Evolutionary conservation across 2,888 invertebrate genomes (phyloP), one percentile per base, ranked within the genome.

Genomic region (Ferrisia virgata): DNA sequence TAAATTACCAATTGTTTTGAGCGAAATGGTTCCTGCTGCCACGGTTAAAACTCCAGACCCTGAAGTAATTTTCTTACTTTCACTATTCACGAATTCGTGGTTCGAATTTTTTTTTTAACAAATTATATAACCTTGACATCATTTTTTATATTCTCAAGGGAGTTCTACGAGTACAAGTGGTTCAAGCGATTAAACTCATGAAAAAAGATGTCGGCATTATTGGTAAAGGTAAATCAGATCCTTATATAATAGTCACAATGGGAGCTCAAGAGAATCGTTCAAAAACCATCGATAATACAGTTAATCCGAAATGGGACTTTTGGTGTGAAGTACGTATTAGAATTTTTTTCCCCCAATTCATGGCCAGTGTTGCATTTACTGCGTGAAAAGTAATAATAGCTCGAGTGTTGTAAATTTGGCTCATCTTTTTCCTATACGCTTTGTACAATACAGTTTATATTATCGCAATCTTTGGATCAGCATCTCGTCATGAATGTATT

Each of bases 191-290:
- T 88, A 95, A 99, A 89, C 91, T 99, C 28, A 96, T 97, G 94
- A 98, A 96, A 89, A 97, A 96, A 89, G 99, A 99, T 89, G 94
- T 98, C 79, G 93, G 95, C 72, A 89, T 98, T 87, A 89, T 98
- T 87, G 96, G 96, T 88, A 95, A 95, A 91, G 97, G 98, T 88
- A 98, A 98, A 90, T 98, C 98, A 0, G 99, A 99, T 91, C 99
- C 99, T 3, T 99, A 99, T 89, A 95, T 95, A 78, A 92, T 97
- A 83, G 91, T 96, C 88, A 93, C 93, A 87, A 96, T 99, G 85
- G 99, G 99, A 84, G 95, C 97, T 0, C 96, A 97, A 89, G 94
- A 95, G 89, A 97, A 95, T 90, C 94, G 94, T 89, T 99, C 99
- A 0, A 94, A 96, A 89, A 96, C 95, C 53, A 97, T 99, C 87